Base-by-base conservation (phyloP, 2,797 vertebrate species). In the Sebastolobus alascanus region DNA sequence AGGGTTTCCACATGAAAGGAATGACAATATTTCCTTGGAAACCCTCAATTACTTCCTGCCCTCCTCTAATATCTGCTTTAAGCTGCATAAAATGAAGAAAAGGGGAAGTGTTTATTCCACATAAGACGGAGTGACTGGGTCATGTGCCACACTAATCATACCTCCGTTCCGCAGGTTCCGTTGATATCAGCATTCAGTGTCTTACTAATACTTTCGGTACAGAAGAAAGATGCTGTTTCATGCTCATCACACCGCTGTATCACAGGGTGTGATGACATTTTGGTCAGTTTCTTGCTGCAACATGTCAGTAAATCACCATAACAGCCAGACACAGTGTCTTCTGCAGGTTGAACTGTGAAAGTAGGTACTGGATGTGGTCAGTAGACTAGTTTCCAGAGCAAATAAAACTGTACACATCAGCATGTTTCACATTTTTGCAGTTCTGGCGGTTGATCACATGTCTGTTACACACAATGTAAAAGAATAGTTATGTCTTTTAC, bases 61-160 rank as follows among this genome's bases (percentile, higher is more conserved):
- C 2, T 2, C 2, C 1, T 7, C 0, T 4, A 10, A 14, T n/a
- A 40, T 69, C 29, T 55, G 22, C 35, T 80, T 50, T 1, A 13
- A 31, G 4, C 13, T 38, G 3, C 12, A 18, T 2, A 35, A 60
- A 37, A 31, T 2, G 2, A 2, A 13, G 0, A 16, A 72, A 82
- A 67, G 6, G 31, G 46, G 90, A 87, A 85, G 73, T 52, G 29
- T 55, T 73, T 3, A 3, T 20, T 33, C 37, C 2, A 16, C 22
- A 38, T 25, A 33, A 46, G 54, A 37, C n/a, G 12, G 2, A 2
- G 1, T 31, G 71, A n/a, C 58, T 9, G 14, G 79, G 60, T 88
- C 84, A 84, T 83, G 72, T 80, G 82, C 18, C 1, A 2, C 6
- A 8, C 18, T 43, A 10, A 46, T 83, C 75, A 85, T 18, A 25